A percentile compares a stretch with the other conserved stretches of the same genome.
Conservation (phyloP, 1,140 invertebrate genomes). For the Hyles euphorbiae region DNA sequence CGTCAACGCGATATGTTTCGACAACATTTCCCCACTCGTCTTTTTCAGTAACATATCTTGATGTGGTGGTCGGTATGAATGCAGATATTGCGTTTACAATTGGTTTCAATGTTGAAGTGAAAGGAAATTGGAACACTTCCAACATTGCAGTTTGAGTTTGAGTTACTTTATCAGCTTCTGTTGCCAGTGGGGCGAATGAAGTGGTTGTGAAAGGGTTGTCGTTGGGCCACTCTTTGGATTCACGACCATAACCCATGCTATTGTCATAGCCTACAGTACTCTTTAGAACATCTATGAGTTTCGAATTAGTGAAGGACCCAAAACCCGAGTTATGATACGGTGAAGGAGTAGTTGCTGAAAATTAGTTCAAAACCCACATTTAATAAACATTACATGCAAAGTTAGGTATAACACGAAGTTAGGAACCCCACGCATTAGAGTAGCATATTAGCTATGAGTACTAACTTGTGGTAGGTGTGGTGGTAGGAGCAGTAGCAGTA, state of each 20-base stretch:
- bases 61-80: slow-evolving; percentile 43
- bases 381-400: slow-evolving; percentile 55
- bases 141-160: slow-evolving; percentile 70
- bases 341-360: slow-evolving; percentile 68
- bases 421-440: neutral
- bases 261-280: slow-evolving; percentile 64
- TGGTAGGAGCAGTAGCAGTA: slow-evolving; percentile 54
- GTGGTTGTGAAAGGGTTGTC: slow-evolving; percentile 72
- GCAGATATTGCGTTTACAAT: slow-evolving; percentile 60
- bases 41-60: slow-evolving; percentile 50
- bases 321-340: slow-evolving; percentile 60
- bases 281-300: slow-evolving; percentile 63
- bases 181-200: slow-evolving; percentile 57
- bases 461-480: slow-evolving; percentile 67
- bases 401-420: slow-evolving; percentile 15
- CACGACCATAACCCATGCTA: slow-evolving; percentile 43
- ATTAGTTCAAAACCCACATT: slow-evolving; percentile 48
- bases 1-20: slow-evolving; percentile 69
- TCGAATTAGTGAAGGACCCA: slow-evolving; percentile 58
- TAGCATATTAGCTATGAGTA: slow-evolving; percentile 15
- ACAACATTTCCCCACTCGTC: slow-evolving; percentile 66
- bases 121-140: slow-evolving; percentile 73
- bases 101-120: slow-evolving; percentile 67
- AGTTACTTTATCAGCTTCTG: slow-evolving; percentile 60
- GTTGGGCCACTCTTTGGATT: slow-evolving; percentile 67